Base-by-base conservation (phyloP, 2,888 invertebrate species). In the Bugula neritina region DNA sequence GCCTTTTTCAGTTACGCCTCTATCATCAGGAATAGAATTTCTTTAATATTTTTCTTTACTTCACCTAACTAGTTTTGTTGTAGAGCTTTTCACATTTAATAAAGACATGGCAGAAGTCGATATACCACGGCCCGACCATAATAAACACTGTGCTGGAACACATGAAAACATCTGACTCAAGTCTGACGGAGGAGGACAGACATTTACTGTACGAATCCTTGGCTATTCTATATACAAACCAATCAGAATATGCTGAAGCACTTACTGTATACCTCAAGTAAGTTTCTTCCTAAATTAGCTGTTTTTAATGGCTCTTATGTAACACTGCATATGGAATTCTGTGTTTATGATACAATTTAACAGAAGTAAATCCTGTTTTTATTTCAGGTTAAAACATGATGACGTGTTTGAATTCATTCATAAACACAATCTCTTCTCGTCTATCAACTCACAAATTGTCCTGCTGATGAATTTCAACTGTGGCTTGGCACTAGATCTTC, bases 381-480 rank as follows among this genome's bases (percentile, higher is more conserved):
- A n/a, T 43, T 76, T 52, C 76, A 89, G 90, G 80, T 86, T 96
- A 71, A 89, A 91, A 80, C 93, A 96, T 84, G 90, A 90, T 81
- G 93, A 93, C 81, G 94, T 96, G 17, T 97, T 97, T 83, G 88
- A 89, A 74, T 85, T 97, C 74, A 96, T 97, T 75, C 88, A 89
- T 74, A 89, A 91, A 79, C 91, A 94, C 84, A 88, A 92, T 75
- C 87, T 97, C 79, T 93, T 92, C 83, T 87, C 88, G 78, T 89
- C 91, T 0, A 91, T 96, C 78, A 90, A 91, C 79, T 91, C 92
- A 80, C 91, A 93, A 87, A 90, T 96, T 73, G 89, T 93, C 75
- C 91, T 92, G 75, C 86, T 97, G 63, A 94, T 97, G 90, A 90
- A 90, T 77, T 87, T 96, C 72, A 93, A 96, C 85, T 87, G 89